phyloP scores from a whole-genome alignment of 2,113 vertebrate species.

The Neopipo cinnamomea region DNA sequence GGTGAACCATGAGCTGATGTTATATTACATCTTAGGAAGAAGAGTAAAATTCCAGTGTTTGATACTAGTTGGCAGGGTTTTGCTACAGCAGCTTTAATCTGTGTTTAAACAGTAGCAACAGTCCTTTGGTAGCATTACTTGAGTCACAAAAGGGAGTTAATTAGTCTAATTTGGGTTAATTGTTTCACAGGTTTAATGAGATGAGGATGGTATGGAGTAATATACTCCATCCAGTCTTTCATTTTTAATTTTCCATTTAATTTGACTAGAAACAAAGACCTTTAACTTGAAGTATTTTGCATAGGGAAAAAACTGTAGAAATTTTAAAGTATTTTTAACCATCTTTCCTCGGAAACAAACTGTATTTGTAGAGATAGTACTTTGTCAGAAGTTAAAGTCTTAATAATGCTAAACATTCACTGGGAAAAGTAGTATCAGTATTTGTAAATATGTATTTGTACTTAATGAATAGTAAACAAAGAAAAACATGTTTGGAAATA shows the following conservation, averaged over 20 bases:
- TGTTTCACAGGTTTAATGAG: background rate
- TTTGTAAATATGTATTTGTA: background rate
- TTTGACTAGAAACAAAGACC: background rate
- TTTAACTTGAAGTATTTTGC: background rate
- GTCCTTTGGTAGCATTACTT: background rate
- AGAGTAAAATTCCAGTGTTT: background rate
- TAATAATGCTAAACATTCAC: background rate
- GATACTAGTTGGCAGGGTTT: background rate
- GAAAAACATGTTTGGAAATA: background rate
- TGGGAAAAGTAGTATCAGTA: background rate
- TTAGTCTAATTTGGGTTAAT: background rate
- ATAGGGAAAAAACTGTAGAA: background rate
- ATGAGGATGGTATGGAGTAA: background rate
- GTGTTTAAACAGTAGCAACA: background rate
- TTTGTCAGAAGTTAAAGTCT: background rate
- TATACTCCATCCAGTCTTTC: background rate
- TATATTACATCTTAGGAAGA: background rate
- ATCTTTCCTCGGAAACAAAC: background rate
- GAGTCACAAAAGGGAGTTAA: background rate
- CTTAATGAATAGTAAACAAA: background rate
- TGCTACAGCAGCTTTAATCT: background rate
- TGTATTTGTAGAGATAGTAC: background rate
- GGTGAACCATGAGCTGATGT: background rate
- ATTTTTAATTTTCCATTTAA: background rate
- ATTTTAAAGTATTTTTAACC: background rate